Base-by-base conservation (phyloP, 2,888 invertebrate species). In the Gnatocerus cornutus region DNA sequence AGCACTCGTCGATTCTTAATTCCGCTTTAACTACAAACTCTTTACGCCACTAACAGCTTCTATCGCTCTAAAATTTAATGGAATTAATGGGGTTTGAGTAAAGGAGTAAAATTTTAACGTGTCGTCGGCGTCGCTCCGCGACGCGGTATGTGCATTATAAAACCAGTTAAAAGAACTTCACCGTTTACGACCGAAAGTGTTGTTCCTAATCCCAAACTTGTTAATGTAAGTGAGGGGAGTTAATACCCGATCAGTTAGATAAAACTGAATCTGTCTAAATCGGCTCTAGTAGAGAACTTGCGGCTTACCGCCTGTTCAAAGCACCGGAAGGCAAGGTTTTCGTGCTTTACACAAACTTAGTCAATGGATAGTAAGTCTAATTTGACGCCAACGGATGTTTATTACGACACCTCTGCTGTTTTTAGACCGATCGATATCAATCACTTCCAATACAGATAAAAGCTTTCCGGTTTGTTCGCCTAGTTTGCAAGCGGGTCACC, bases 321-420 rank as follows among this genome's bases (percentile, higher is more conserved):
- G 43, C 64, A 55, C 64, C 64, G 64, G 64, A 64, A 55, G 64
- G 55, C 55, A 30, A 14, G 55, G 43, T 64, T 62, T 55, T 43
- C 53, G 64, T 64, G 53, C 52, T 63, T 63, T 62, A 33, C 41
- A 41, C 21, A 6, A 53, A 29, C 6, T 55, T 64, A 64, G 53
- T 55, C 64, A 45, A 45, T 46, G 64, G 62, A 37, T 43, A 52
- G 62, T 27, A 50, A 46, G 62, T 62, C 62, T 62, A 62, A 62
- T 62, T 62, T 62, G 62, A 62, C 62, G 62, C 50, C 62, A 33
- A 50, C 45, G 37, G 62, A 62, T 62, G 62, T 63, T 63, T 63
- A 63, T 63, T 52, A 43, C 62, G 62, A 63, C 62, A 52, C 62
- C 62, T 63, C 29, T 50, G 52, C 62, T 52, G 62, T 63, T 63